Evolutionary conservation across 1,140 invertebrate genomes (phyloP).

Genomic region (Leptinotarsa undecemlineata): DNA sequence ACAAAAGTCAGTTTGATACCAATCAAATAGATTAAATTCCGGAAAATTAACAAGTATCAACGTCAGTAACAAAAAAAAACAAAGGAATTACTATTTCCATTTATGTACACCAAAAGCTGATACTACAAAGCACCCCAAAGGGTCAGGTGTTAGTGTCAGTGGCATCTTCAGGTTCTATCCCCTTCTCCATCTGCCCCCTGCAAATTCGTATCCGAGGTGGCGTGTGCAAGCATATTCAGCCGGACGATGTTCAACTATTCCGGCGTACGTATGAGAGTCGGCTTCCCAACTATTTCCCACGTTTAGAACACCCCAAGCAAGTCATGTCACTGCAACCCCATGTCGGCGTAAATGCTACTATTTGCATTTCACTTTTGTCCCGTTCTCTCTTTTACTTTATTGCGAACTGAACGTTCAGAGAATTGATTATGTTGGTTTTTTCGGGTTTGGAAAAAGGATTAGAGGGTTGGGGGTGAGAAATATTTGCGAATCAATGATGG

Average conservation of each 20-base stretch:
- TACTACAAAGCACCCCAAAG: background rate
- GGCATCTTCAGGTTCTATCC: background rate
- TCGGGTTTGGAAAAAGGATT: constrained; percentile 11
- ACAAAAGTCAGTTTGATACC: too few relatives aligned
- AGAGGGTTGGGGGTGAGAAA: background rate
- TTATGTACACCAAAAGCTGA: background rate
- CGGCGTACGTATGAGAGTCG: constrained; percentile 41
- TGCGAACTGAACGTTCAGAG: background rate
- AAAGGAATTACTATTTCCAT: too few relatives aligned
- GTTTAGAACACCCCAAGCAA: constrained; percentile 38
- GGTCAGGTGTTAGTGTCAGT: constrained; percentile 9
- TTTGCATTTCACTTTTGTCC: constrained; percentile 21
- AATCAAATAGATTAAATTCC: too few relatives aligned
- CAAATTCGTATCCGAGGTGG: constrained; percentile 13
- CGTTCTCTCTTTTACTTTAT: constrained; percentile 10
- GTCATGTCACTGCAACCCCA: constrained; percentile 44
- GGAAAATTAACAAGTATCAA: too few relatives aligned
- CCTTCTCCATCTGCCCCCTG: background rate
- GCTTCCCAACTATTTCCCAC: constrained; percentile 44
- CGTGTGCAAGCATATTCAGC: constrained; percentile 17
- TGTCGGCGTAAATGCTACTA: constrained; percentile 38
- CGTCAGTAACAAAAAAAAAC: too few relatives aligned
- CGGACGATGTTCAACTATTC: constrained; percentile 17
- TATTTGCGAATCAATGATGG: too few relatives aligned
- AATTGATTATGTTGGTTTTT: constrained; percentile 14